These are phyloP conservation scores for Tangara arthus DNA, from an alignment of 2,797 vertebrate genomes.

Conservation along the genomic window DNA sequence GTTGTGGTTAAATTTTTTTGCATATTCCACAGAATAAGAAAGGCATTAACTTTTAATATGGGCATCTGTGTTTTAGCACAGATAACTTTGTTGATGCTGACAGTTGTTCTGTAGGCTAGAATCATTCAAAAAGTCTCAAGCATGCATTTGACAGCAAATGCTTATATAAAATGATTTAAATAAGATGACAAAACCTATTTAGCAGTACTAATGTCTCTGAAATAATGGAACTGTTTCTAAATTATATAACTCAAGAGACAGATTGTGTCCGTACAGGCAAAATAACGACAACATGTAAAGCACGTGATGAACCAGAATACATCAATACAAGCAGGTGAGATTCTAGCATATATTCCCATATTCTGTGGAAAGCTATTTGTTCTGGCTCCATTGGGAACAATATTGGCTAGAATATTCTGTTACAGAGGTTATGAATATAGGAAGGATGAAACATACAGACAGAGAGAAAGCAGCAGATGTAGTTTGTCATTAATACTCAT, in stretches of 20 bases:
- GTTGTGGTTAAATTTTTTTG: not conserved
- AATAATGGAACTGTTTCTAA: not conserved
- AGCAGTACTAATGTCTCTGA: not conserved
- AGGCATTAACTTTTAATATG: not conserved
- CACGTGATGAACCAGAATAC: not conserved
- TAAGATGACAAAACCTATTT: not conserved
- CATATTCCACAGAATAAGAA: not conserved
- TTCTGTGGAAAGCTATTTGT: not conserved
- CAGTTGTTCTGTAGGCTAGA: not conserved
- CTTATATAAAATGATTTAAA: not conserved
- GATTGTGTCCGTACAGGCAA: not conserved
- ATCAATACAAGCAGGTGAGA: not conserved
- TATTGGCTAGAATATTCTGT: not conserved
- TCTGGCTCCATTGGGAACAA: not conserved
- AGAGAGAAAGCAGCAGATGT: not conserved
- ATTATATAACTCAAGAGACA: not conserved
- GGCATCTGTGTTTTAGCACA: not conserved
- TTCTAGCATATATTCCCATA: not conserved
- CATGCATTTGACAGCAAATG: not conserved
- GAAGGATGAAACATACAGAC: not conserved
- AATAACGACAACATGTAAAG: not conserved
- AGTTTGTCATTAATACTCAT: not conserved
- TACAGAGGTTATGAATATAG: not conserved
- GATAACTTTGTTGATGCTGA: not conserved
- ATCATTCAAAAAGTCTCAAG: not conserved